phyloP scores from a whole-genome alignment of 2,113 vertebrate genomes.

The Craseonycteris thonglongyai region DNA sequence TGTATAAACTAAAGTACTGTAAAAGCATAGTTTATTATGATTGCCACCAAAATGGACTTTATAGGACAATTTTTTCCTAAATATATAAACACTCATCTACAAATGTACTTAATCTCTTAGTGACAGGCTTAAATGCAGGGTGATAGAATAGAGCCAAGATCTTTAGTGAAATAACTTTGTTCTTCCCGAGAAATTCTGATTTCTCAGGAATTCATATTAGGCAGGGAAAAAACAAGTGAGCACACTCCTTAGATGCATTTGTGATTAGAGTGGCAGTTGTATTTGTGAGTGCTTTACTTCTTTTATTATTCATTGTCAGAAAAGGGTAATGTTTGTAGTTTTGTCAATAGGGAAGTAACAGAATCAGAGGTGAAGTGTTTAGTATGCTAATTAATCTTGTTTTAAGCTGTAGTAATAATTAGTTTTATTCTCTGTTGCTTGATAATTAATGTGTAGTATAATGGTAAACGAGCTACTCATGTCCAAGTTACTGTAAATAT shows the following conservation, averaged over 20 bases:
- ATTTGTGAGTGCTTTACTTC: not conserved
- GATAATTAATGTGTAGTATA: not conserved
- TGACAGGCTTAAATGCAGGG: not conserved
- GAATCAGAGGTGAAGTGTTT: not conserved
- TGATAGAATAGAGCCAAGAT: not conserved
- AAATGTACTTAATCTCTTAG: constrained; percentile 8
- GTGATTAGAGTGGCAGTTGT: not conserved
- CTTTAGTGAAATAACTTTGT: not conserved
- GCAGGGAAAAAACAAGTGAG: not conserved
- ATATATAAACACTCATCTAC: not conserved
- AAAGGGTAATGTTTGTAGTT: not conserved
- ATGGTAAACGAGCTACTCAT: not conserved
- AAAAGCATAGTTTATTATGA: not conserved
- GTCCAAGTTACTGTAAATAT: not conserved
- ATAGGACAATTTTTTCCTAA: not conserved
- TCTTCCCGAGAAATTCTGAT: constrained; percentile 12
- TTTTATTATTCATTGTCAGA: not conserved
- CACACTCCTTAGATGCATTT: not conserved
- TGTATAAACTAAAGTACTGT: not conserved
- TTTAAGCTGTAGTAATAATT: not conserved
- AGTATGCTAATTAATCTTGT: not conserved
- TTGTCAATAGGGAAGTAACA: not conserved
- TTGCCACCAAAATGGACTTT: not conserved
- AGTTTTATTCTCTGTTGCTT: not conserved
- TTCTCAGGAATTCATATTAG: no score